A percentile compares a stretch with the other conserved stretches of the same genome.
phyloP scores from a whole-genome alignment of 1,140 invertebrate genomes.

The Gyrodactylus salaris region DNA sequence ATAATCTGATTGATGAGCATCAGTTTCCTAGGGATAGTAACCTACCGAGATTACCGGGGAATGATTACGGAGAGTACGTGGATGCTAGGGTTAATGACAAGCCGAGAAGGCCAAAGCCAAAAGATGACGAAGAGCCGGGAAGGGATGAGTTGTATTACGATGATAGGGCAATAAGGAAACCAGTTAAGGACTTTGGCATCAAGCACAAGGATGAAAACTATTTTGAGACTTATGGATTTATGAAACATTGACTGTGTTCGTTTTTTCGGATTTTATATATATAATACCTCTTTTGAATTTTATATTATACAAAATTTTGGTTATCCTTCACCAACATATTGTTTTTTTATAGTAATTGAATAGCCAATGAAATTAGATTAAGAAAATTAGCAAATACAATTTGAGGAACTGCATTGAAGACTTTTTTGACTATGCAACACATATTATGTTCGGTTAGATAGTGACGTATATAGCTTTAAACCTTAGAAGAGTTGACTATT shows the following conservation, averaged over 20 bases:
- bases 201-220: not conserved
- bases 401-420: no score
- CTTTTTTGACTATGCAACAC: no score
- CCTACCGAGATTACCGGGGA: not conserved
- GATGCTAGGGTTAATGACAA: not conserved
- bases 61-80: not conserved
- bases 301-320: no score
- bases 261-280: no score
- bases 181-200: not conserved
- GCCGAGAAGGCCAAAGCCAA: not conserved
- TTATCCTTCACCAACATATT: no score
- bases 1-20: not conserved
- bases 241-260: no score
- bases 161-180: not conserved
- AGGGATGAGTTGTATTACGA: not conserved
- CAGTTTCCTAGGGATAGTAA: not conserved
- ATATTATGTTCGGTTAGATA: no score
- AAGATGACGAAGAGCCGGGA: not conserved
- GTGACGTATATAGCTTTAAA: no score
- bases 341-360: no score
- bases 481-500: no score
- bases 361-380: no score
- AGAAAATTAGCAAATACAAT: no score
- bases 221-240: not conserved
- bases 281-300: not conserved